Base-by-base conservation (phyloP, 2,113 vertebrate genomes). In the Ceyx margarethae region DNA sequence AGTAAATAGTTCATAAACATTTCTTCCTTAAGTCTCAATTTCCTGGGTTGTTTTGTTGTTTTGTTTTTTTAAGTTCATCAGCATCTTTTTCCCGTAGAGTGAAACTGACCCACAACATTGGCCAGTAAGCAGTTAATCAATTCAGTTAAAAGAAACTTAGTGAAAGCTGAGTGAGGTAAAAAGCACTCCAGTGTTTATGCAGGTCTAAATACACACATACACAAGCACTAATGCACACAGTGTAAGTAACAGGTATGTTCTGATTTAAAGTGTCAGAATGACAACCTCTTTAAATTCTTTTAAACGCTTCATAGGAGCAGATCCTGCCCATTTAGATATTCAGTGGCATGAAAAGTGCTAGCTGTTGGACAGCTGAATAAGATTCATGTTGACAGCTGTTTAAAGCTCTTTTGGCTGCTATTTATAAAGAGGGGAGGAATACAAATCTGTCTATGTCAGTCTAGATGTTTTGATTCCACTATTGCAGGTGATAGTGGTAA, bases 311-410 rank as follows among this genome's bases (percentile, higher is more conserved):
- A 79, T 21, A 73, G 81, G 64, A 87, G 80, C 65, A 74, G 75
- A 82, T 91, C 85, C 79, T 93, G 81, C 68, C 75, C 75, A 75
- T 94, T 93, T 95, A 89, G 85, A 85, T 92, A 94, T 95, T 91
- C 92, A 87, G 43, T 74, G 75, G 43, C 87, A 93, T 93, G 91
- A 94, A 94, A 95, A 94, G 87, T 91, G 65, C 79, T 95, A 57
- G 73, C 60, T 80, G 48, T 83, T 92, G 89, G 84, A 92, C 79
- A 91, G 81, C 83, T 75, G 40, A 95, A 22, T 78, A 75, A 93
- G 85, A 94, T 94, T 83, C 61, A 86, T 91, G 89, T 42, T 96
- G 96, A 92, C 94, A 95, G 76, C 65, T 92, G 61, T 71, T 93
- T 92, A 92, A 82, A 92, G 81, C 64, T 95, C 78, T 96, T 95